Base-by-base conservation (phyloP, 2,113 vertebrate species). In the Todiramphus chloris region DNA sequence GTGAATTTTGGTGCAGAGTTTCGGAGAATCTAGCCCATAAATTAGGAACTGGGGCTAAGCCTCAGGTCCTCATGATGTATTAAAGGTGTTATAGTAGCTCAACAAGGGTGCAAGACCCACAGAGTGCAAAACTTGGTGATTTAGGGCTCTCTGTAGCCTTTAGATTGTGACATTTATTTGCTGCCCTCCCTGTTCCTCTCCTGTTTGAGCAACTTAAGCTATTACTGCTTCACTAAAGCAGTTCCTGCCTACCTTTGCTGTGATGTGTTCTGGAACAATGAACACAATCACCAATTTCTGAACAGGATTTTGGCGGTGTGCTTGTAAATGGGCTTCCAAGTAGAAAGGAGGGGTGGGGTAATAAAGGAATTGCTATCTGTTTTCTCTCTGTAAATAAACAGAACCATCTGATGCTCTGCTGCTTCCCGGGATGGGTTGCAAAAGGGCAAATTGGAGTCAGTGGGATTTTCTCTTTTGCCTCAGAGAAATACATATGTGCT, bases 241-340 rank as follows among this genome's bases (percentile, higher is more conserved):
- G 27, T 50, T 89, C 73, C 80, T 11, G 23, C 72, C 93, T 95
- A 69, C 53, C 44, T 91, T 79, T 73, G 51, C 35, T 89, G 37
- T 94, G 64, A 73, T 75, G 21, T 87, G 86, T 95, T 97, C 92
- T 96, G 96, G 96, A 96, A 96, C 90, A 87, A 82, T 94, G 92
- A 96, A 68, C 83, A 84, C 90, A 78, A 62, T 84, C 91, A 72
- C 44, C 58, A 17, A 69, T 64, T 92, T 92, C 86, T 90, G 90
- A 89, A 21, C 5, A 87, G 50, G 50, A 78, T 76, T 94, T 96
- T 72, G 48, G 60, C 55, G 82, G 66, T 44, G 23, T 78, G 51
- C 81, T 92, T 94, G 69, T 84, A 94, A 96, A 92, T 60, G 83
- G 39, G 73, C 43, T 92, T 58, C 75, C 72, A 78, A 51, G 83